Conservation (phyloP, 2,888 invertebrate species). For the Leptinotarsa rubiginosa region DNA sequence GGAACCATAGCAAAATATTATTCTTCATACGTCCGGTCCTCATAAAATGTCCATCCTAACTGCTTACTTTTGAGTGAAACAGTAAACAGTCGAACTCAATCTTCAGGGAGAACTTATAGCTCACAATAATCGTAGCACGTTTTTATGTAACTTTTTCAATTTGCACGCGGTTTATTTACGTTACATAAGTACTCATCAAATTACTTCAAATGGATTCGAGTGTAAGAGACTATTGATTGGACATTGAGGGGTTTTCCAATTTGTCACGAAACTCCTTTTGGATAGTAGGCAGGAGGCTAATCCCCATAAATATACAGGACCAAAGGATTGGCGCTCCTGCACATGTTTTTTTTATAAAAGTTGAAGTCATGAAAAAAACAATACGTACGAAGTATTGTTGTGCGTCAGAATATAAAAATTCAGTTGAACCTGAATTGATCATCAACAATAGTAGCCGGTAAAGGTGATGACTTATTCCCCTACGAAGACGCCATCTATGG, state of each 20-base stretch:
- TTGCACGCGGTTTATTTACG: neutral
- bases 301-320: neutral
- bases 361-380: too few relatives aligned
- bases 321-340: neutral
- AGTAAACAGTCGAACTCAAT: neutral
- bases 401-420: too few relatives aligned
- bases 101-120: neutral
- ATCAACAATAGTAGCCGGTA: too few relatives aligned
- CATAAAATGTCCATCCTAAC: too few relatives aligned
- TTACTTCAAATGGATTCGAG: neutral
- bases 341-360: too few relatives aligned
- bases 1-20: too few relatives aligned
- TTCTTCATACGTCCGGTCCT: too few relatives aligned
- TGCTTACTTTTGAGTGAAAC: neutral
- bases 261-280: neutral
- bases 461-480: too few relatives aligned
- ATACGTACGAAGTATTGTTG: too few relatives aligned
- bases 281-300: neutral
- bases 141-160: slow-evolving; percentile 2
- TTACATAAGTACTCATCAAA: slow-evolving; percentile 1
- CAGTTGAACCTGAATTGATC: too few relatives aligned
- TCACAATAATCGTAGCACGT: neutral
- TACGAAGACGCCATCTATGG: too few relatives aligned
- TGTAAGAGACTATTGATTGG: neutral
- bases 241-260: slow-evolving; percentile 1